These are phyloP conservation scores for Calonectris borealis DNA, from an alignment of 2,113 vertebrate species.

Conservation along the genomic window DNA sequence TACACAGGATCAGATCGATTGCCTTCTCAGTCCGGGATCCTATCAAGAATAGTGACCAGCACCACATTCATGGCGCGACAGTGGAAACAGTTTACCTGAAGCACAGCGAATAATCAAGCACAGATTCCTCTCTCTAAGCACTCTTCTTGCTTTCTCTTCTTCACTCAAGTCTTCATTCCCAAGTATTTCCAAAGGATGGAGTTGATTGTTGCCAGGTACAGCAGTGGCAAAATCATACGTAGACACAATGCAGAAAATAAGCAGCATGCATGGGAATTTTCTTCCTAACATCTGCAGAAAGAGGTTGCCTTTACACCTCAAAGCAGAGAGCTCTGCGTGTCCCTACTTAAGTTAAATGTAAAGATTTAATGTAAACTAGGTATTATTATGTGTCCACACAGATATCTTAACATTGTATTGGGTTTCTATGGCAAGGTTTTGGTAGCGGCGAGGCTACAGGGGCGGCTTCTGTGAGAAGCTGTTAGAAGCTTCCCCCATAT, in stretches of 20 bases:
- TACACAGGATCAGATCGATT: neutral
- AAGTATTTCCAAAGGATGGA: neutral
- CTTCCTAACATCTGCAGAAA: neutral
- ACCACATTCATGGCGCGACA: neutral
- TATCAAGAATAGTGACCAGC: neutral
- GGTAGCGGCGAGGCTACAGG: neutral
- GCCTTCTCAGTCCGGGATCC: neutral
- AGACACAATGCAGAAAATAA: neutral
- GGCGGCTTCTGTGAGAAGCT: too few species aligned
- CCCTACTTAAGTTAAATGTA: neutral
- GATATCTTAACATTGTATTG: neutral
- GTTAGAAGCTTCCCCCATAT: too few species aligned
- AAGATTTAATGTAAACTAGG: neutral
- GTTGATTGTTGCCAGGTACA: neutral
- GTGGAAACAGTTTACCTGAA: neutral
- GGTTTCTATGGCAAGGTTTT: neutral
- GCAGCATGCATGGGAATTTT: neutral
- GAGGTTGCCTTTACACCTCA: neutral
- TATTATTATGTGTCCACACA: neutral
- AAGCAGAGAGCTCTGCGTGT: neutral
- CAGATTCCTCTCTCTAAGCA: neutral
- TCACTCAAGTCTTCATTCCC: neutral
- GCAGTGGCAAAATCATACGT: neutral
- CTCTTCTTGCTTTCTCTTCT: neutral
- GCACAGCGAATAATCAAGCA: neutral